phyloP scores from a whole-genome alignment of 2,113 vertebrate genomes.

The Lasiurus borealis region DNA sequence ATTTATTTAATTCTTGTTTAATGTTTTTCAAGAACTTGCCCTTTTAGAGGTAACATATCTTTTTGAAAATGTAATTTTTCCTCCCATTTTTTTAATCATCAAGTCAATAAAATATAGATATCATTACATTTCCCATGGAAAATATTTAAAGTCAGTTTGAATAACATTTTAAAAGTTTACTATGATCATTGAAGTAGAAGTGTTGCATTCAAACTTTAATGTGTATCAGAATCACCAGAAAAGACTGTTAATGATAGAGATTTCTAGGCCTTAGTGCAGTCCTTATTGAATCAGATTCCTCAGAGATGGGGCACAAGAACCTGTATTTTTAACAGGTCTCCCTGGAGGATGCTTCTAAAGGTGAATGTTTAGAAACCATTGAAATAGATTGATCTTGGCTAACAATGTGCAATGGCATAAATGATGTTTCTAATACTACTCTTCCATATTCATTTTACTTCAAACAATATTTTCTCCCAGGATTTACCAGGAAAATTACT shows the following conservation, averaged over 20 bases:
- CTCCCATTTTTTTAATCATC: not conserved
- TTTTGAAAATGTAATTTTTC: not conserved
- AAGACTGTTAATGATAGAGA: not conserved
- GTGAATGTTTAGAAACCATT: not conserved
- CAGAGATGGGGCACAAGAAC: not conserved
- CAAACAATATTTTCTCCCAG: constrained; percentile 7
- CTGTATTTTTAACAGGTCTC: not conserved
- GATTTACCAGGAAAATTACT: constrained; percentile 39
- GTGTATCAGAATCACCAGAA: not conserved
- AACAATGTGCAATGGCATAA: not conserved
- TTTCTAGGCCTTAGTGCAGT: not conserved
- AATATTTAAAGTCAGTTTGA: not conserved
- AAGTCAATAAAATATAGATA: not conserved
- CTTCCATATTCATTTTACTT: constrained; percentile 52
- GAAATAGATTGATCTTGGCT: not conserved
- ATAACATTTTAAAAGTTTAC: not conserved
- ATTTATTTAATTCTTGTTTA: constrained; percentile 6
- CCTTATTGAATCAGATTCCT: not conserved
- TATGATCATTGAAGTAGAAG: not conserved
- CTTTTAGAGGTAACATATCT: not conserved
- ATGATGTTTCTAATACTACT: constrained; percentile 12
- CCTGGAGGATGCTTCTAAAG: not conserved
- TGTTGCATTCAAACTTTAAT: not conserved
- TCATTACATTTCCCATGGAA: not conserved
- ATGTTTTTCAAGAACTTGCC: not conserved